Evolutionary conservation across 2,888 invertebrate genomes (phyloP).

Genomic region (Drosophila robusta): DNA sequence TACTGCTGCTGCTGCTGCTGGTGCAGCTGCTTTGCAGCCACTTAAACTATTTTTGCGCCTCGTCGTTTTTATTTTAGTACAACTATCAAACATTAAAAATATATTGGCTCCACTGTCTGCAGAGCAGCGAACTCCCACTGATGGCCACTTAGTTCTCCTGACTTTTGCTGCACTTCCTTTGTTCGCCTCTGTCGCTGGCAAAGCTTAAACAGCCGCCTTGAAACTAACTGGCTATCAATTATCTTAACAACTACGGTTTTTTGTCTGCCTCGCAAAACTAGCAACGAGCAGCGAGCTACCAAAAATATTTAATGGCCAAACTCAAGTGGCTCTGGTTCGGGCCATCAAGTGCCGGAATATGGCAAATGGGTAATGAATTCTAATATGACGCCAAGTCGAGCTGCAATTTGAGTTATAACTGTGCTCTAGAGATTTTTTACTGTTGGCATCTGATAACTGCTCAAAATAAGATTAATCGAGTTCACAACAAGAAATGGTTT

Average conservation of each 20-base stretch:
- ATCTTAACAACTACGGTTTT: conserved; percentile 75
- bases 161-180: conserved; percentile 69
- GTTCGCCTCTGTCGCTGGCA: conserved; percentile 35
- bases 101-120: conserved; percentile 65
- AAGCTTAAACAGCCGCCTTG: conserved; percentile 75
- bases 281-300: conserved; percentile 1
- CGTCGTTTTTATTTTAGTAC: conserved; percentile 72
- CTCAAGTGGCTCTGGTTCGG: conserved; percentile 42
- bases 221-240: conserved; percentile 77
- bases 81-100: conserved; percentile 81
- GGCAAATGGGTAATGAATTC: conserved; percentile 67
- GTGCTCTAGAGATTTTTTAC: conserved; percentile 11
- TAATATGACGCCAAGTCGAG: conserved; percentile 59
- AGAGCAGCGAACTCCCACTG: conserved; percentile 37
- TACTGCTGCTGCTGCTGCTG: conserved; percentile 18
- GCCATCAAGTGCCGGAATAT: conserved; percentile 59
- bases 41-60: conserved; percentile 70
- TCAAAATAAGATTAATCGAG: conserved; percentile 18
- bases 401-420: conserved; percentile 37
- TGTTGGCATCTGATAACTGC: conserved; percentile 1
- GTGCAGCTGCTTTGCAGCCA: conserved; percentile 61
- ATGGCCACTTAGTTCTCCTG: conserved; percentile 73
- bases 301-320: conserved; percentile 54
- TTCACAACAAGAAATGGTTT: conserved; percentile 9
- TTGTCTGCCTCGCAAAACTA: conserved; percentile 17